Conservation (phyloP, 2,113 vertebrate genomes). For the Melanocharis versteri region DNA sequence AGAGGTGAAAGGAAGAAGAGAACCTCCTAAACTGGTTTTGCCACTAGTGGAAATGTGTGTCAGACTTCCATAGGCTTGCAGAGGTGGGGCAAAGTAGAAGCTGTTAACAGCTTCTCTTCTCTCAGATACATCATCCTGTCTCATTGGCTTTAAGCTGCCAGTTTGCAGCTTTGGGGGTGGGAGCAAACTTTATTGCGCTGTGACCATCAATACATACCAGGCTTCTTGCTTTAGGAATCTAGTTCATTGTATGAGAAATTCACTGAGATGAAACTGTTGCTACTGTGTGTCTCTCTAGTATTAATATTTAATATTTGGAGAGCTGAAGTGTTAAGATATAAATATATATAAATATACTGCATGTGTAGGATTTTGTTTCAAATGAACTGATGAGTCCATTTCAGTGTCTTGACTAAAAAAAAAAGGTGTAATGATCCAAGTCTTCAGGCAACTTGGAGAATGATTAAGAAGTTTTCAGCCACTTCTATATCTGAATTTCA, state of each 20-base stretch:
- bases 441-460: neutral
- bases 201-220: neutral
- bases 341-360: too few species aligned
- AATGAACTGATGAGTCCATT: neutral
- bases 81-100: neutral
- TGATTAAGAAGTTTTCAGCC: neutral
- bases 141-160: neutral
- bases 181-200: neutral
- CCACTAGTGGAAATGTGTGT: neutral
- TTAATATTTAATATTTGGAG: neutral
- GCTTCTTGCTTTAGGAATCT: neutral
- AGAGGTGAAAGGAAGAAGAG: neutral
- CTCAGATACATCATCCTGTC: neutral
- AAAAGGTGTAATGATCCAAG: neutral
- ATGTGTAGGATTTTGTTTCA: neutral
- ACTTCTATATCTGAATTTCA: neutral
- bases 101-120: neutral
- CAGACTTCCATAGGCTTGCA: neutral
- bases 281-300: neutral
- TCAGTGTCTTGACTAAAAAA: neutral
- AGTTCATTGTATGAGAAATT: neutral
- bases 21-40: slow-evolving; percentile 50
- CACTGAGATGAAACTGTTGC: neutral
- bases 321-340: neutral
- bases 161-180: neutral